phyloP scores from a whole-genome alignment of 2,888 invertebrate genomes.

The Sclerodermus sp. region DNA sequence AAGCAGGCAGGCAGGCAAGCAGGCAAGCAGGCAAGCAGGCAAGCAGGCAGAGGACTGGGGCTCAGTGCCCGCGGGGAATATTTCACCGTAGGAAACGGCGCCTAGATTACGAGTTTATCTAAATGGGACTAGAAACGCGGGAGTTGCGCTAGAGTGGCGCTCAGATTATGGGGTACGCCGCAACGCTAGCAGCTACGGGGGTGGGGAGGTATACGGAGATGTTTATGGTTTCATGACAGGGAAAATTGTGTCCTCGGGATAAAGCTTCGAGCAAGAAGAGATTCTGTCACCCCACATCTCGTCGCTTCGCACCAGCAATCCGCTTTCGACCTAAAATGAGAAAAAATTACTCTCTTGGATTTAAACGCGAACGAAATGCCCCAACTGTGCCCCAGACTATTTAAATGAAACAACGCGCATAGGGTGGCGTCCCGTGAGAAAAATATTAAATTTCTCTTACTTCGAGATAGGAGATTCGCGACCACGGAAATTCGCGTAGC shows the following conservation, averaged over 20 bases:
- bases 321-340: neutral
- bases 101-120: slow-evolving; percentile 56
- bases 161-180: slow-evolving; percentile 40
- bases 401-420: no score
- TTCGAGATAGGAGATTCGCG: no score
- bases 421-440: no score
- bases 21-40: slow-evolving; percentile 1
- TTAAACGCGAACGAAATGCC: slow-evolving; percentile 3
- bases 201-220: slow-evolving; percentile 16
- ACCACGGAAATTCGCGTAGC: no score
- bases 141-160: slow-evolving; percentile 36
- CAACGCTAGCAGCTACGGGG: slow-evolving; percentile 16
- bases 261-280: slow-evolving; percentile 19
- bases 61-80: slow-evolving; percentile 42
- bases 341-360: neutral
- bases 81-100: slow-evolving; percentile 47
- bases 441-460: no score
- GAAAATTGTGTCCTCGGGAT: slow-evolving; percentile 43
- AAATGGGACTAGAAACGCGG: slow-evolving; percentile 49
- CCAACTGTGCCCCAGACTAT: no score
- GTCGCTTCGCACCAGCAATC: neutral
- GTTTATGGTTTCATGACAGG: slow-evolving; percentile 51
- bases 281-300: slow-evolving; percentile 9
- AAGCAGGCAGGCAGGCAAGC: neutral
- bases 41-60: neutral